A percentile compares a stretch with the other conserved stretches of the same genome.
phyloP scores from a whole-genome alignment of 2,113 vertebrate genomes.

The Mastomys coucha region DNA sequence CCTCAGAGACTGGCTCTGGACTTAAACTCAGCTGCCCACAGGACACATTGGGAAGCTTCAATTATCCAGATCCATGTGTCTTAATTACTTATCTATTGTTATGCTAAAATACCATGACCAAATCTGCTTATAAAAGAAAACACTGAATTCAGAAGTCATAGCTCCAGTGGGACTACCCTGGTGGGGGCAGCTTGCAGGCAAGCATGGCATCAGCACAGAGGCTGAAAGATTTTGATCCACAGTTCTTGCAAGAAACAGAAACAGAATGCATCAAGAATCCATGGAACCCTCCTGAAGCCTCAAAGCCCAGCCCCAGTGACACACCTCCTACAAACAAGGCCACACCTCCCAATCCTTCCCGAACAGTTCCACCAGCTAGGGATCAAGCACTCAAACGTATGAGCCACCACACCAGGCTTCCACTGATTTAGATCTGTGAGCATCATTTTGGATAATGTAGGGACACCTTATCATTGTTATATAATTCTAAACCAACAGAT shows the following conservation, averaged over 20 bases:
- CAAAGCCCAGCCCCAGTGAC: neutral
- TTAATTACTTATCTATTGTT: neutral
- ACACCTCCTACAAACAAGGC: neutral
- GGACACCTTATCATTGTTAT: neutral
- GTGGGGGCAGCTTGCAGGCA: neutral
- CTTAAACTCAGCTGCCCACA: neutral
- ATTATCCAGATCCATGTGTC: neutral
- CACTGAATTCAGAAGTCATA: neutral
- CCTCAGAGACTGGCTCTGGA: neutral
- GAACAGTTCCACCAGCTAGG: neutral
- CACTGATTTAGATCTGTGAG: neutral
- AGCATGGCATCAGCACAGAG: accelerated
- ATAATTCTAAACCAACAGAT: neutral
- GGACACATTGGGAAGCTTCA: neutral
- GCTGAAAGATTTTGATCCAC: neutral
- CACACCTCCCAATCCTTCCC: neutral
- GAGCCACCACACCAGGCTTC: neutral
- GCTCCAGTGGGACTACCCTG: neutral
- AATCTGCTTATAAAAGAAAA: neutral
- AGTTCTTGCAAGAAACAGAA: neutral
- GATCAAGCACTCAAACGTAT: neutral
- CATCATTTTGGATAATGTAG: neutral
- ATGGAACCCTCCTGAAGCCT: neutral
- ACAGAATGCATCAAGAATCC: neutral
- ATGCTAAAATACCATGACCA: neutral